Evolutionary conservation across 1,140 invertebrate genomes (phyloP).

Genomic region (Holcopasites calliopsidis): DNA sequence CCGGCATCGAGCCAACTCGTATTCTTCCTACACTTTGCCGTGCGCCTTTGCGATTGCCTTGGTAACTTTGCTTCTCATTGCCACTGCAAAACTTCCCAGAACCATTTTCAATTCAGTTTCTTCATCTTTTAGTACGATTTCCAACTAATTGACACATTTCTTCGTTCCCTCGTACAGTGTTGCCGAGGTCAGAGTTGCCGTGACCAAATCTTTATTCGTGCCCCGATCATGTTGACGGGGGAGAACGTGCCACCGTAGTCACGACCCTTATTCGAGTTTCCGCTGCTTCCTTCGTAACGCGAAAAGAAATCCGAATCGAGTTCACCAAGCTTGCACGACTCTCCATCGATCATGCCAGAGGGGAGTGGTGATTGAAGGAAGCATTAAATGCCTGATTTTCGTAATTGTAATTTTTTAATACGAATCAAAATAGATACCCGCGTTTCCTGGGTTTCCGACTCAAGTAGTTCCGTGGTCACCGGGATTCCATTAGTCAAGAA

Average conservation of each 20-base stretch:
- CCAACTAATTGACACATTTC: too few species aligned
- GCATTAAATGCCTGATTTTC: too few species aligned
- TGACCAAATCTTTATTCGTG: slow-evolving; percentile 16
- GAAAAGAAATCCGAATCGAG: not conserved
- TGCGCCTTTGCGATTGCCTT: slow-evolving; percentile 47
- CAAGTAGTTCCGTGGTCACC: too few species aligned
- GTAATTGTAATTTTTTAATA: too few species aligned
- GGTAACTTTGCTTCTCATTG: slow-evolving; percentile 44
- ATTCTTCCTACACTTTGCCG: slow-evolving; percentile 56
- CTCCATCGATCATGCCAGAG: not conserved
- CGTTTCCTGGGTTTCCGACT: too few species aligned
- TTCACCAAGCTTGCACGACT: not conserved
- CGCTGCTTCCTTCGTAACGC: not conserved
- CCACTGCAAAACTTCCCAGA: not conserved
- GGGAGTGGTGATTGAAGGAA: too few species aligned
- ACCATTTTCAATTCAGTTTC: not conserved
- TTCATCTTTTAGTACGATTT: not conserved
- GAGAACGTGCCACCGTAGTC: not conserved
- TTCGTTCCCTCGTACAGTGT: too few species aligned
- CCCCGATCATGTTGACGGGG: not conserved
- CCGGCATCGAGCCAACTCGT: slow-evolving; percentile 48
- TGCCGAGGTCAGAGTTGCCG: too few species aligned
- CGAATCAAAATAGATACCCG: too few species aligned
- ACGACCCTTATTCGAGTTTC: not conserved
- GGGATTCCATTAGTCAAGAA: not conserved